phyloP scores from a whole-genome alignment of 1,140 invertebrate species.

The Dysdera silvatica region DNA sequence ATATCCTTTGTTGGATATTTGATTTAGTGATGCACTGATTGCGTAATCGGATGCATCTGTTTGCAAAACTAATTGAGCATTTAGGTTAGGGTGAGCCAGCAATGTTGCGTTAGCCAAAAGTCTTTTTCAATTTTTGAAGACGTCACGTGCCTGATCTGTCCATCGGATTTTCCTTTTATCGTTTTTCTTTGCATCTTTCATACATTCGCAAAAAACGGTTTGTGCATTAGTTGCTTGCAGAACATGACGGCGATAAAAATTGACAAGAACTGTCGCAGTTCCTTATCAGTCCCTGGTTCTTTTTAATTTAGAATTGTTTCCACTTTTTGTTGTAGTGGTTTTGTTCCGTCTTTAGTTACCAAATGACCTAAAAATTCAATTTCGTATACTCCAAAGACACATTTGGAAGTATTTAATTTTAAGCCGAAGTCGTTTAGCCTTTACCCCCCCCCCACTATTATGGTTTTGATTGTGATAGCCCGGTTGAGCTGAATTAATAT shows the following conservation, averaged over 20 bases:
- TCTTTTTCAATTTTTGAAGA: constrained; percentile 44
- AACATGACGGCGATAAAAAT: not conserved
- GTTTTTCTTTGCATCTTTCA: constrained; percentile 2
- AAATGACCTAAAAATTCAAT: not conserved
- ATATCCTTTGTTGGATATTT: not conserved
- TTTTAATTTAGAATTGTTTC: not conserved
- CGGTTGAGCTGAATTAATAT: too few relatives aligned
- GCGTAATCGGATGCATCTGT: constrained; percentile 22
- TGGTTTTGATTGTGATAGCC: too few relatives aligned
- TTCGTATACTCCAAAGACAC: constrained; percentile 1
- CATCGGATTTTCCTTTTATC: constrained; percentile 18
- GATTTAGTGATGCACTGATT: constrained; percentile 20
- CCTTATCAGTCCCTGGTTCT: not conserved
- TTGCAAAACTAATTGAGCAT: constrained; percentile 17
- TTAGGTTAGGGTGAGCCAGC: constrained; percentile 16
- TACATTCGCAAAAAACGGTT: not conserved
- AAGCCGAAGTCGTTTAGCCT: not conserved
- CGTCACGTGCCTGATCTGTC: constrained; percentile 28
- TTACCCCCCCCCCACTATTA: too few relatives aligned
- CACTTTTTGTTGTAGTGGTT: constrained; percentile 2
- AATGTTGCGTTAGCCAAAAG: constrained; percentile 28
- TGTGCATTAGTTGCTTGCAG: not conserved
- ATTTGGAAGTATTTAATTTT: not conserved
- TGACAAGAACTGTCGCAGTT: not conserved
- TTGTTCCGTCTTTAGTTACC: not conserved